Evolutionary conservation across 2,888 invertebrate genomes (phyloP).

Genomic region (Chesias legatella): DNA sequence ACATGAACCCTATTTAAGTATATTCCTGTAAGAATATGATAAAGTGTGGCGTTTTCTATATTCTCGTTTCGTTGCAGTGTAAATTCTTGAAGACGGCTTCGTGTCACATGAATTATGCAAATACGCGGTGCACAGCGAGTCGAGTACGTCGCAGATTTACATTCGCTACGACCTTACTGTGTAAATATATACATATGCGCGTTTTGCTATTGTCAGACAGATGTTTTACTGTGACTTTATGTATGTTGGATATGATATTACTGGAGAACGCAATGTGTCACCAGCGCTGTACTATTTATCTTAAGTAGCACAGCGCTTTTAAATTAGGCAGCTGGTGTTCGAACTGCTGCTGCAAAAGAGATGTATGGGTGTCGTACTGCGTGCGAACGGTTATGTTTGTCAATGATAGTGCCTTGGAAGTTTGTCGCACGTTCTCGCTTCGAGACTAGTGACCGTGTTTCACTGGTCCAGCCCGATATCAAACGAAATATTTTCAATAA

Average conservation of each 20-base stretch:
- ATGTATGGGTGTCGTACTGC: no score
- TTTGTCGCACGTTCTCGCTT: no score
- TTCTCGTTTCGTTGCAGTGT: conserved; percentile 50
- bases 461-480: no score
- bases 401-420: no score
- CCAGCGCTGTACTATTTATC: no score
- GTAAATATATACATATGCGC: conserved; percentile 38
- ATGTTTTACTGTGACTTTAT: conserved; percentile 24
- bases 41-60: conserved; percentile 41
- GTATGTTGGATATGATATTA: not conserved
- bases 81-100: conserved; percentile 62
- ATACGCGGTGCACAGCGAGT: conserved; percentile 50
- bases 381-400: no score
- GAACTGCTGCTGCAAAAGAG: no score
- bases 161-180: conserved; percentile 44
- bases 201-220: conserved; percentile 32
- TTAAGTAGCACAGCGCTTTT: no score
- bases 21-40: conserved; percentile 30
- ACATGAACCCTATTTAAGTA: conserved; percentile 19
- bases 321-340: no score
- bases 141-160: conserved; percentile 56
- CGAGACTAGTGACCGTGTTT: no score
- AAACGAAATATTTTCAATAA: no score
- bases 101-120: conserved; percentile 72
- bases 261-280: no score